A percentile compares a stretch with the other conserved stretches of the same genome.
These are phyloP conservation scores for Lycocerus yunnanus DNA, from an alignment of 2,888 invertebrate genomes.

Conservation along the genomic window DNA sequence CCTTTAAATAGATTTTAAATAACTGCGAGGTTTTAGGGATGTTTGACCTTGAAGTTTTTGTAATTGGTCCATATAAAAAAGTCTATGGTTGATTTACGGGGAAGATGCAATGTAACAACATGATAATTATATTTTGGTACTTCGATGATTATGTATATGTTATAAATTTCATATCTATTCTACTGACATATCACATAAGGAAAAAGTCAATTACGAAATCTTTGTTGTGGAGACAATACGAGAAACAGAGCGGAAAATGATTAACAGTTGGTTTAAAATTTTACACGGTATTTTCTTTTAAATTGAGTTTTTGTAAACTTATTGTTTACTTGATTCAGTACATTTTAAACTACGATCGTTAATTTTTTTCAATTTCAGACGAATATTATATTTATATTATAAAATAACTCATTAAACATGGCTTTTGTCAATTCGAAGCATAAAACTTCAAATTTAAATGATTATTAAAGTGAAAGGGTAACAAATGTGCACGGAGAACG, in stretches of 20 bases:
- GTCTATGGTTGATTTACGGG: too few species aligned
- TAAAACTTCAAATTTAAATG: too few species aligned
- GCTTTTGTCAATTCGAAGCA: neutral
- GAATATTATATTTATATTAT: neutral
- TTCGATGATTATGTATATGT: neutral
- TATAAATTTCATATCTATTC: neutral
- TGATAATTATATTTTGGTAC: neutral
- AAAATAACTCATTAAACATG: neutral
- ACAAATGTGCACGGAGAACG: too few species aligned
- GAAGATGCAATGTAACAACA: neutral
- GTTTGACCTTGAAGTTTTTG: too few species aligned
- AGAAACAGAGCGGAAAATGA: neutral
- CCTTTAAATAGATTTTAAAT: too few species aligned
- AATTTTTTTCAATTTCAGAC: neutral
- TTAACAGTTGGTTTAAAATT: neutral
- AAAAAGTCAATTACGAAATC: neutral
- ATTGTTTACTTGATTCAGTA: neutral
- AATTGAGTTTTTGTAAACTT: neutral
- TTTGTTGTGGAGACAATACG: neutral
- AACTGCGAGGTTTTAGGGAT: too few species aligned
- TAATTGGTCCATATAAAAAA: too few species aligned
- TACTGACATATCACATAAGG: neutral
- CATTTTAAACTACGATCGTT: neutral
- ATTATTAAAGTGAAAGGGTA: too few species aligned
- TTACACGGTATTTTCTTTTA: neutral